Evolutionary conservation across 35 echinoderm and acorn worm species (phyloP), one percentile per base, ranked within the genome.

Genomic region (Acanthaster planci): DNA sequence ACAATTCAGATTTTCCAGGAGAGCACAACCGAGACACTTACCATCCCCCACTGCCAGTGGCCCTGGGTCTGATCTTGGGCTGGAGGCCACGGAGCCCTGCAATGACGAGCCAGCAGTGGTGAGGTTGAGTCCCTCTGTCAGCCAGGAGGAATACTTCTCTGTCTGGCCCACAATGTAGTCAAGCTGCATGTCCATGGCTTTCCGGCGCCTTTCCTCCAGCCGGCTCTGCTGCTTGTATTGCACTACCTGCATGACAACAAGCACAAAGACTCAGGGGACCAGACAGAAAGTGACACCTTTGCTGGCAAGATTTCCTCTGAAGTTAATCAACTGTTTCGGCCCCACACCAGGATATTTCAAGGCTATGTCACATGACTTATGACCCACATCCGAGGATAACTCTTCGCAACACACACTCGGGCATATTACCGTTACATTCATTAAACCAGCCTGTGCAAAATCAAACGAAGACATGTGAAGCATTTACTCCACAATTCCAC

Each of bases 161-260:
- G 95, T 97, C 57, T 97, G 95, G 50, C 95, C 95, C n/a, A 97
- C 95, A 4, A 97, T 97, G 77, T 89, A 97, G 67, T 97, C 90
- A 19, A 97, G 67, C 81, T 97, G 95, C 50, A 97, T 67, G 40
- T 93, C 95, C 67, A 97, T 60, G n/a, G 91, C 90, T 39, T 93
- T 93, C 80, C 93, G 90, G 52, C 95, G 52, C 55, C 85, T 84
- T 31, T 93, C 91, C 14, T 93, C 90, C 35, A 93, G 78, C 51
- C 90, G 55, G 52, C 83, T 90, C 77, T 97, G 95, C 81, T 97
- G 95, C 84, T 97, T 97, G 83, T 97, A 97, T 97, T 97, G 95
- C 95, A 97, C 95, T 82, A 97, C 91, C 94, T 97, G 83, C 6
- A 26, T 31, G 23, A 3, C 19, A 30, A 55, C 34, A 37, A 40